phyloP scores from a whole-genome alignment of 2,113 vertebrate species.

The Sisor rabdophorus region DNA sequence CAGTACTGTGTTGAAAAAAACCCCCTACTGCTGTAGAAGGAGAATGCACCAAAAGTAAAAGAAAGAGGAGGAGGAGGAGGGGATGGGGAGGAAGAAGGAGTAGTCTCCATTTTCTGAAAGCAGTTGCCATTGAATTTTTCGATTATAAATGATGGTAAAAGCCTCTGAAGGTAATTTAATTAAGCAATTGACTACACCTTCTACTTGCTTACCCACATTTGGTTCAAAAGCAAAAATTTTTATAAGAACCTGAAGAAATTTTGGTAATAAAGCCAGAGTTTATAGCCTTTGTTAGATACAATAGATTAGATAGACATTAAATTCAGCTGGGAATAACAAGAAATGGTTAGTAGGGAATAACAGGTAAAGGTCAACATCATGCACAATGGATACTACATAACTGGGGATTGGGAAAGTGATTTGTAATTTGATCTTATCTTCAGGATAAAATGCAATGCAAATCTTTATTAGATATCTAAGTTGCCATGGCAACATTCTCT shows the following conservation, averaged over 20 bases:
- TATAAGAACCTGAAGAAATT: neutral
- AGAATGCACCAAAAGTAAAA: neutral
- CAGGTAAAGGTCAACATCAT: neutral
- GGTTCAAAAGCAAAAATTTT: neutral
- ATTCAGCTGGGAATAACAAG: neutral
- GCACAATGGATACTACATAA: neutral
- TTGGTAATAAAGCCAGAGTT: neutral
- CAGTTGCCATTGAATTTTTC: neutral
- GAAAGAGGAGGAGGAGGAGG: neutral
- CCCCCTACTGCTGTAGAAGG: neutral
- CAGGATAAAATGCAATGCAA: slow-evolving; percentile 7
- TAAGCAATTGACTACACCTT: neutral
- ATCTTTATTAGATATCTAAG: slow-evolving; percentile 18
- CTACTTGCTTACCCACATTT: neutral
- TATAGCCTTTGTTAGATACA: neutral
- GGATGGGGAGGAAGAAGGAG: neutral
- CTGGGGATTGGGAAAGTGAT: neutral
- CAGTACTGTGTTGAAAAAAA: neutral
- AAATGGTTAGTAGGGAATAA: too few species aligned
- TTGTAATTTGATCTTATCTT: neutral
- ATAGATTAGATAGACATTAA: neutral
- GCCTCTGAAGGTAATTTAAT: neutral
- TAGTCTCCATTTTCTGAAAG: neutral
- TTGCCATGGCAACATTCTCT: slow-evolving; percentile 14
- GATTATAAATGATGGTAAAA: neutral